These are phyloP conservation scores for Astur gentilis DNA, from an alignment of 2,113 vertebrate genomes.

Conservation along the genomic window DNA sequence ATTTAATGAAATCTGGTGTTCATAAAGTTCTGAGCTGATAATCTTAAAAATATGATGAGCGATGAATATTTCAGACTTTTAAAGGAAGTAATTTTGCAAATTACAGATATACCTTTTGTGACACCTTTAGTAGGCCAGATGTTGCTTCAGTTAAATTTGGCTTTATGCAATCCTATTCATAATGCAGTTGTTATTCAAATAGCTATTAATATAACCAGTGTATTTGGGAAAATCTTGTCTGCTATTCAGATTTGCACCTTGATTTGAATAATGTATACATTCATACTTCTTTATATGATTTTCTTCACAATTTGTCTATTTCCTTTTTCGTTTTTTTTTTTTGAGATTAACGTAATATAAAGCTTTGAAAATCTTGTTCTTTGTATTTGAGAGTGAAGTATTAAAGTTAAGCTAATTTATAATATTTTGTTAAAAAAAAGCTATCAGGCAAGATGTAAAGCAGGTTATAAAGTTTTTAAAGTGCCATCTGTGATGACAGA, in stretches of 20 bases:
- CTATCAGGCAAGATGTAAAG: background rate
- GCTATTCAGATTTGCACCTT: background rate
- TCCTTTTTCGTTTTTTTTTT: background rate
- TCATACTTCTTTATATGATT: background rate
- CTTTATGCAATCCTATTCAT: background rate
- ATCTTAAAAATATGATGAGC: background rate
- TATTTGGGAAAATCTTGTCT: background rate
- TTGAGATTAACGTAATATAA: background rate
- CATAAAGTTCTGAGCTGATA: background rate
- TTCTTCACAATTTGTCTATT: background rate
- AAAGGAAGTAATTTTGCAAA: conserved; percentile 9
- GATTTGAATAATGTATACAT: background rate
- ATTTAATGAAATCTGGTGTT: conserved; percentile 5
- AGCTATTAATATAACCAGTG: background rate
- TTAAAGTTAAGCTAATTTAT: background rate
- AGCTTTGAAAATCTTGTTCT: background rate
- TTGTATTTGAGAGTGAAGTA: background rate
- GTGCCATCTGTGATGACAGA: background rate
- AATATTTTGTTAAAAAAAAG: background rate
- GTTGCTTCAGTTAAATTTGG: background rate
- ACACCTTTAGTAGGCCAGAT: conserved; percentile 3
- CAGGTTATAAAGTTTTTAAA: background rate
- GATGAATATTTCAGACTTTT: background rate
- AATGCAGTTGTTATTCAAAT: background rate
- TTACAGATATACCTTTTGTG: background rate